These are phyloP conservation scores for Microtus oregoni DNA, from an alignment of 2,113 vertebrate genomes.

Conservation along the genomic window DNA sequence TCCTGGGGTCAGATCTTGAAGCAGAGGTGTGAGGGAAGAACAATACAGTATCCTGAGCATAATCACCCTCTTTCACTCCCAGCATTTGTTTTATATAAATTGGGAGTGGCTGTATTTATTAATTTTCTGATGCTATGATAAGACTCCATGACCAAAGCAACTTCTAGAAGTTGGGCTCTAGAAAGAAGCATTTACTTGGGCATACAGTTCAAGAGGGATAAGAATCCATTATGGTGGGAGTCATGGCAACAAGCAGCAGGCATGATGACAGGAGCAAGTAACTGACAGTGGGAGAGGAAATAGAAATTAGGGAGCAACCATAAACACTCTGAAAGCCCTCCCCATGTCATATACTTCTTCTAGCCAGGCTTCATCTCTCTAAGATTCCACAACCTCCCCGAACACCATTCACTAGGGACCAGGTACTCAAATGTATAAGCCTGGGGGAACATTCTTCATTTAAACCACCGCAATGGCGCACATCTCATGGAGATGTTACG, in stretches of 20 bases:
- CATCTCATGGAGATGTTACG: not conserved
- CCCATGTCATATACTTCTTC: not conserved
- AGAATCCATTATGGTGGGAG: not conserved
- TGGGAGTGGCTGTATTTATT: not conserved
- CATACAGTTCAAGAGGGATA: not conserved
- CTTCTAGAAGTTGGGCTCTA: not conserved
- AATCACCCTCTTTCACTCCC: not conserved
- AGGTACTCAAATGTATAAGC: not conserved
- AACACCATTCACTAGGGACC: not conserved
- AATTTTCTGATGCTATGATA: not conserved
- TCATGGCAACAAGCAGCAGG: not conserved
- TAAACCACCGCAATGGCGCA: not conserved
- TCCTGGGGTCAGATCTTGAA: not conserved
- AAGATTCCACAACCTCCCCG: not conserved
- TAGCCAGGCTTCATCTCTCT: not conserved
- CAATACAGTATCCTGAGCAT: not conserved
- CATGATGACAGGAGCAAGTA: not conserved
- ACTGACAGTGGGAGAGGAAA: not conserved
- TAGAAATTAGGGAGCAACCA: not conserved
- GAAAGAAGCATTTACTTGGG: not conserved
- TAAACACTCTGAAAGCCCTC: not conserved
- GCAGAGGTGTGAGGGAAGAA: not conserved
- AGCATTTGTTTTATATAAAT: not conserved
- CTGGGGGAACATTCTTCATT: not conserved
- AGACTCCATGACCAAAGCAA: not conserved